A percentile compares a stretch with the other conserved stretches of the same genome.
Evolutionary conservation across 1,140 invertebrate species (phyloP).

Genomic region (Orchestia grillus): DNA sequence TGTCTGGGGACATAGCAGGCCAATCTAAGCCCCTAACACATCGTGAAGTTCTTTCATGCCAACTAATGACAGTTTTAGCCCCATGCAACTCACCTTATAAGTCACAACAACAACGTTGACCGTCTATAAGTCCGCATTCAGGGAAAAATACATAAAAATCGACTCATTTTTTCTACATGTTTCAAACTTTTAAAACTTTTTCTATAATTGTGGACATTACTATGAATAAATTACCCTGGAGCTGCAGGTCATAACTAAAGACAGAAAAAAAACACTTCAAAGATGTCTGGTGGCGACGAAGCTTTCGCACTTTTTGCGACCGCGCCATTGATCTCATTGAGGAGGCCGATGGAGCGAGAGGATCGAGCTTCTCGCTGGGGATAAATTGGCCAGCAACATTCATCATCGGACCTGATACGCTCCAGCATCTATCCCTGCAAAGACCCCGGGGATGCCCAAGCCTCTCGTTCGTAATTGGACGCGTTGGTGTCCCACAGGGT

Average conservation of each 20-base stretch:
- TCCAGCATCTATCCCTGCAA: background rate
- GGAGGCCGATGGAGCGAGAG: background rate
- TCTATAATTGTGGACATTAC: background rate
- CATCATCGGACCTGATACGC: background rate
- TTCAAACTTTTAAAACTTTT: too few species aligned
- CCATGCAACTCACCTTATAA: too few species aligned
- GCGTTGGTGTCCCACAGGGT: background rate
- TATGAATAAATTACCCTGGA: background rate
- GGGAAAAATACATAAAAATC: too few species aligned
- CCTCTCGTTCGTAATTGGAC: background rate
- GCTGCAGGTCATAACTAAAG: background rate
- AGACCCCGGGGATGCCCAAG: background rate
- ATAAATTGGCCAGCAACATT: background rate
- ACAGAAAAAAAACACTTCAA: background rate
- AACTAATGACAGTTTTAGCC: too few species aligned
- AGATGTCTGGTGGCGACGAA: background rate
- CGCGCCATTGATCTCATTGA: background rate
- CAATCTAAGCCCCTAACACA: too few species aligned
- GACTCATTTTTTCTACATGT: too few species aligned
- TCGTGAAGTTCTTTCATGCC: too few species aligned
- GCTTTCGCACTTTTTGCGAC: background rate
- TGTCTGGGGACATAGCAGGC: too few species aligned
- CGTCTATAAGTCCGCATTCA: too few species aligned
- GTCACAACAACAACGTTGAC: too few species aligned
- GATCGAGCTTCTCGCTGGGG: background rate